A percentile compares a stretch with the other conserved stretches of the same genome.
These are phyloP conservation scores for Theretra japonica DNA, from an alignment of 2,888 invertebrate species.

Conservation along the genomic window DNA sequence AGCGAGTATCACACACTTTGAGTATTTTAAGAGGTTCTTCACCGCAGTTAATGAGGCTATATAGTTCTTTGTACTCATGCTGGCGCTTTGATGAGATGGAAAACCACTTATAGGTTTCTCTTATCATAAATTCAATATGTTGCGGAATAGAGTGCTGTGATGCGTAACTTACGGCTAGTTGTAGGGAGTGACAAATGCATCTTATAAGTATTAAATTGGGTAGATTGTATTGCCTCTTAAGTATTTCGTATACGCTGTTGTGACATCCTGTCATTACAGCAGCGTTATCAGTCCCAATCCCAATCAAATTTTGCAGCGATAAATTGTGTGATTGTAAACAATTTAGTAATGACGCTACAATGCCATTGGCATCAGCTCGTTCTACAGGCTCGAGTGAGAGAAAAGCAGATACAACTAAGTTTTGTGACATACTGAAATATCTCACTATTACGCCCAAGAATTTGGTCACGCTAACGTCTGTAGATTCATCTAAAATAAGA, in stretches of 20 bases:
- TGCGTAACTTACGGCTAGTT: conserved; percentile 50
- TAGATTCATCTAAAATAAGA: conserved; percentile 34
- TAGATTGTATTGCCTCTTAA: conserved; percentile 42
- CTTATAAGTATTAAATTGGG: conserved; percentile 44
- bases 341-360: conserved; percentile 37
- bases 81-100: conserved; percentile 43
- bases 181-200: conserved; percentile 47
- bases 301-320: conserved; percentile 43
- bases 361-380: conserved; percentile 39
- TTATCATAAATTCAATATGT: conserved; percentile 49
- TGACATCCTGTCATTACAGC: conserved; percentile 52
- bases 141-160: conserved; percentile 47
- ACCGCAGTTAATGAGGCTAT: conserved; percentile 46
- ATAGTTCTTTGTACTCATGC: conserved; percentile 45
- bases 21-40: conserved; percentile 49
- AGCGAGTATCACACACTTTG: conserved; percentile 40
- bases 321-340: conserved; percentile 36
- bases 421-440: conserved; percentile 31
- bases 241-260: conserved; percentile 46
- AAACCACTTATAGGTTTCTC: conserved; percentile 55
- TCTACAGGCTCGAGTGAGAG: conserved; percentile 34
- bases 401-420: conserved; percentile 35
- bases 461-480: conserved; percentile 30
- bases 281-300: conserved; percentile 55
- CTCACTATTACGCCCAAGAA: conserved; percentile 31